Evolutionary conservation across 2,888 invertebrate genomes (phyloP).

Genomic region (Hirtodrosophila confusa): DNA sequence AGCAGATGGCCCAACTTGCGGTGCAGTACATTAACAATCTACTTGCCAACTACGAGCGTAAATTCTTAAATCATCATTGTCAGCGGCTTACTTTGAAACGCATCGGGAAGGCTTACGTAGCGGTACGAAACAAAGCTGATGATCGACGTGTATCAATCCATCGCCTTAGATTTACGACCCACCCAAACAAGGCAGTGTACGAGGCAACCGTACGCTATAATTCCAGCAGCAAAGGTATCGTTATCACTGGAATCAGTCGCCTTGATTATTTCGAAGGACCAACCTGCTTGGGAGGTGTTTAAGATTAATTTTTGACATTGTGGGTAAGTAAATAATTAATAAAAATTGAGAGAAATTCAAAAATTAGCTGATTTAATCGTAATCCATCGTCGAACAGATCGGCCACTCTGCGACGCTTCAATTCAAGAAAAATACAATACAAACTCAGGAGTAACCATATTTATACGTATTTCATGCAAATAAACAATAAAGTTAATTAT

Average conservation of each 20-base stretch:
- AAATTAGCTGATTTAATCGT: too few species aligned
- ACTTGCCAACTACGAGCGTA: neutral
- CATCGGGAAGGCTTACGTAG: neutral
- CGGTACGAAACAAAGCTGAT: conserved; percentile 6
- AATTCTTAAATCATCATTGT: neutral
- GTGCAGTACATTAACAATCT: neutral
- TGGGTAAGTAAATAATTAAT: neutral
- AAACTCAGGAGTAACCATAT: too few species aligned
- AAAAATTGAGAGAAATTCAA: too few species aligned
- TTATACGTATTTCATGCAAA: too few species aligned
- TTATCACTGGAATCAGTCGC: conserved; percentile 1
- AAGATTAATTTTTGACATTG: neutral
- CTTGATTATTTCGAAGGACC: neutral
- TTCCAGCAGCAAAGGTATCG: conserved; percentile 3
- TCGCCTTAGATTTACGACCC: conserved; percentile 5
- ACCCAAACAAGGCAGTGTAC: neutral
- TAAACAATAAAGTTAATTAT: too few species aligned
- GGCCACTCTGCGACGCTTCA: too few species aligned
- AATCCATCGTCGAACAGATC: too few species aligned
- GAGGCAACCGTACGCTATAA: conserved; percentile 30
- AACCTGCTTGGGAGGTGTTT: neutral
- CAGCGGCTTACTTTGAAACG: neutral
- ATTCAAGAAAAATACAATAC: too few species aligned
- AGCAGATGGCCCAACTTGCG: neutral
- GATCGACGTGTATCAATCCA: conserved; percentile 2